These are phyloP conservation scores for Tragelaphus scriptus DNA, from an alignment of 2,113 vertebrate genomes.

Conservation along the genomic window DNA sequence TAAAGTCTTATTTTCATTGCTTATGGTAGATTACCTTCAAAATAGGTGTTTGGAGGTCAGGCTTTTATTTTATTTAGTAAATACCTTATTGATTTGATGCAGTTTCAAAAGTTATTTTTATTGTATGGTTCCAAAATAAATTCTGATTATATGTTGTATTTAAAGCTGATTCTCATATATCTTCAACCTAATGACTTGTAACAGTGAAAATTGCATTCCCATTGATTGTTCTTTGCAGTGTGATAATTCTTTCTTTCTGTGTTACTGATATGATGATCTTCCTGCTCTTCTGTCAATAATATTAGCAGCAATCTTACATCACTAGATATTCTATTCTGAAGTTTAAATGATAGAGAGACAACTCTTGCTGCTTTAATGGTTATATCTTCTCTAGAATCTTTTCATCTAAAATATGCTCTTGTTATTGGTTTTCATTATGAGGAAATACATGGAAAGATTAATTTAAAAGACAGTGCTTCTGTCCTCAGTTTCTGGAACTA, in stretches of 20 bases:
- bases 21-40: neutral
- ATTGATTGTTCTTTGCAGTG: conserved; percentile 54
- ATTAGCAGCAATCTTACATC: conserved; percentile 52
- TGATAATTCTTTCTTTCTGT: conserved; percentile 41
- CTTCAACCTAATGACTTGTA: conserved; percentile 59
- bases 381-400: conserved; percentile 31
- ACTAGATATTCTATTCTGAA: conserved; percentile 37
- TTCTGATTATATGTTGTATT: conserved; percentile 44
- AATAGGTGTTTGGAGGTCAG: conserved; percentile 39
- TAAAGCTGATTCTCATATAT: conserved; percentile 54
- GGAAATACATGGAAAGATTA: neutral
- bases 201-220: conserved; percentile 56
- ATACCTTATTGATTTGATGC: conserved; percentile 22
- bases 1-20: conserved; percentile 8
- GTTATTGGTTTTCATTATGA: conserved; percentile 60
- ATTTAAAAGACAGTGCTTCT: conserved; percentile 59
- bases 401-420: conserved; percentile 28
- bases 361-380: conserved; percentile 48
- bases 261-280: conserved; percentile 52
- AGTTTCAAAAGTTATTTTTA: conserved; percentile 46
- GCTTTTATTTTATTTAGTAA: conserved; percentile 67
- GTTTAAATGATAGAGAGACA: conserved; percentile 16
- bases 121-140: conserved; percentile 42
- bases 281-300: conserved; percentile 50
- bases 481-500: neutral